Conservation (phyloP, 2,113 vertebrate genomes). For the Papio anubis region DNA sequence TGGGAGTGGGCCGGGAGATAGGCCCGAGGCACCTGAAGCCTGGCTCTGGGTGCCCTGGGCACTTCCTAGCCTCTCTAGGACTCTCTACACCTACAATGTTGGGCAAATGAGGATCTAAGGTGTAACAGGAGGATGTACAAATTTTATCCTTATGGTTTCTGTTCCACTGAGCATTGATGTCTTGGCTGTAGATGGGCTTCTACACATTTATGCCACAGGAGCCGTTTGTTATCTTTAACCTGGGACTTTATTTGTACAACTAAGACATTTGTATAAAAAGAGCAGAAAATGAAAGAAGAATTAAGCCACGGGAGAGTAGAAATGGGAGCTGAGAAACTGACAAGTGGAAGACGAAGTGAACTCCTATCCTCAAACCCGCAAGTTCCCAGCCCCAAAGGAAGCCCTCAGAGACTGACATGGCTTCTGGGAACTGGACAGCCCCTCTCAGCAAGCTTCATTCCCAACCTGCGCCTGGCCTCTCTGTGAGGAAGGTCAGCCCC, state of each 20-base stretch:
- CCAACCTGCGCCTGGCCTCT: neutral
- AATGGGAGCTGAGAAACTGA: neutral
- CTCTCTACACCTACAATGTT: neutral
- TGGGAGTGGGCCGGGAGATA: neutral
- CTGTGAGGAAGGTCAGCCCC: neutral
- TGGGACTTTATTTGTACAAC: slow-evolving; percentile 66
- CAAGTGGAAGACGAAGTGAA: neutral
- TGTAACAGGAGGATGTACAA: neutral
- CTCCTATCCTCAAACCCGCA: neutral
- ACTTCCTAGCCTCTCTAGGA: neutral
- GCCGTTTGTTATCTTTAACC: neutral
- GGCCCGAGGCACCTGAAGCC: too few species aligned
- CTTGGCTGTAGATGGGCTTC: neutral
- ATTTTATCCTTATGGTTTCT: neutral
- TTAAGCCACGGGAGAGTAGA: neutral
- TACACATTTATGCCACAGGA: neutral
- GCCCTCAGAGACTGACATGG: neutral
- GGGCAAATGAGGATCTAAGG: neutral
- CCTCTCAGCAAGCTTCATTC: neutral
- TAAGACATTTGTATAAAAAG: slow-evolving; percentile 1
- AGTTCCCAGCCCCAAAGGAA: neutral
- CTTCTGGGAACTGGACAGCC: neutral
- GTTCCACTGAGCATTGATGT: neutral
- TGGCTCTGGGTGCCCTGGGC: neutral
- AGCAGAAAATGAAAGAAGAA: slow-evolving; percentile 13